These are phyloP conservation scores for Gallinago jamesoni DNA, from an alignment of 2,113 vertebrate genomes.

Conservation along the genomic window DNA sequence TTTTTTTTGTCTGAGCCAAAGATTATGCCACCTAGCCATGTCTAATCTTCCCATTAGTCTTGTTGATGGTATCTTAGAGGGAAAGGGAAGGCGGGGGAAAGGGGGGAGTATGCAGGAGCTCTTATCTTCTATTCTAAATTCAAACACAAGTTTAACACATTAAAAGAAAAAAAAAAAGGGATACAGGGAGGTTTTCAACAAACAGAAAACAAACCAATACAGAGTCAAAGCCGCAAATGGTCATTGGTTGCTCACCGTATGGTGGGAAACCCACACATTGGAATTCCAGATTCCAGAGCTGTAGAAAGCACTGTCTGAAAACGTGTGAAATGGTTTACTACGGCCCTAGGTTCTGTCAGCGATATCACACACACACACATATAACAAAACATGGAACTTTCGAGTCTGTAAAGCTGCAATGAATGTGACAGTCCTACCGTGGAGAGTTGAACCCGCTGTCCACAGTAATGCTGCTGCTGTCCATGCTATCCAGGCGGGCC, in stretches of 20 bases:
- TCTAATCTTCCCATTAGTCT: neutral
- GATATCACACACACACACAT: slow-evolving; percentile 3
- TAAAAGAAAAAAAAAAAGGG: neutral
- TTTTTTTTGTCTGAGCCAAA: neutral
- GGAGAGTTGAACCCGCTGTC: slow-evolving; percentile 99
- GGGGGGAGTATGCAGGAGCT: neutral
- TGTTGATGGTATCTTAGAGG: neutral
- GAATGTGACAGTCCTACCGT: slow-evolving; percentile 84
- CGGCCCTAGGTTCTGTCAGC: neutral
- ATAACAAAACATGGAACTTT: neutral
- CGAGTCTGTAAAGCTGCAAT: slow-evolving; percentile 39
- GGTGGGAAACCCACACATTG: slow-evolving; percentile 32
- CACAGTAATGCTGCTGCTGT: slow-evolving; percentile 98
- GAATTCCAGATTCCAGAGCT: slow-evolving; percentile 61
- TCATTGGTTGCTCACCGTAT: neutral
- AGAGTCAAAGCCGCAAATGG: neutral
- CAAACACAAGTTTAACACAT: slow-evolving; percentile 8
- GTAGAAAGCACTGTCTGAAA: slow-evolving; percentile 59
- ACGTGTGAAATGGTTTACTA: neutral
- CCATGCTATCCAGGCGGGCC: slow-evolving; percentile 96
- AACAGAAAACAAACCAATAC: neutral
- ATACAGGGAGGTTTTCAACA: neutral
- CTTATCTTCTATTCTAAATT: slow-evolving; percentile 18
- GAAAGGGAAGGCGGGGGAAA: neutral
- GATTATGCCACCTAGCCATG: neutral